Base-by-base conservation (phyloP, 2,113 vertebrate genomes). In the Bos indicus region DNA sequence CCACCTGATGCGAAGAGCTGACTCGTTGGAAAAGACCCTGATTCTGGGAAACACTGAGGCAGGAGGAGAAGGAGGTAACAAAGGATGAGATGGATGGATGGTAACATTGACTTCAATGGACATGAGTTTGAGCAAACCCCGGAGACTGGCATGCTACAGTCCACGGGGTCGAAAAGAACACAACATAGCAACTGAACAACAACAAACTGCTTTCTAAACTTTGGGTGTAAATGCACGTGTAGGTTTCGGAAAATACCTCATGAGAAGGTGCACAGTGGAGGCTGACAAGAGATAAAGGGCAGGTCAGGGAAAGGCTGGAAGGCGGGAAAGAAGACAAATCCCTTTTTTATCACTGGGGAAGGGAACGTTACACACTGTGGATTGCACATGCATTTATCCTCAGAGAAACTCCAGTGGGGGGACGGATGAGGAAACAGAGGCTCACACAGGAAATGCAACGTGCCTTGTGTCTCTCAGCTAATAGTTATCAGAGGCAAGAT, bases 221-320 rank as follows among this genome's bases (percentile, higher is more conserved):
- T 36, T 77, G 26, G 25, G 14, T 60, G 12, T 74, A 93, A 78
- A 57, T 10, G 26, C 46, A 48, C 0, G 14, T 43, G 7, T 13
- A 43, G 21, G 36, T 71, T 96, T 96, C 26, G 48, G n/a, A 59
- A 95, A 81, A 91, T 21, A 62, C 16, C 16, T 67, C 21, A 23
- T 0, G 33, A 21, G 7, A 78, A 6, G 21, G 59, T 23, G 1
- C 30, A 21, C 0, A 11, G 60, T 8, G 2, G 17, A 43, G 59
- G 26, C 0, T 5, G 19, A 15, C 59, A 87, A 86, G 17, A 86
- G 12, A 46, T 25, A 40, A 71, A 36, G 25, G 57, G 7, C 23
- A 8, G 48, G 33, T 43, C 40, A n/a, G 19, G 40, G 30, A 40
- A 94, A 90, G 54, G 43, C 14, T n/a, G 15, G 40, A 78, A 23